These are phyloP conservation scores for Epiblema foenella DNA, from an alignment of 2,888 invertebrate species.

Conservation along the genomic window DNA sequence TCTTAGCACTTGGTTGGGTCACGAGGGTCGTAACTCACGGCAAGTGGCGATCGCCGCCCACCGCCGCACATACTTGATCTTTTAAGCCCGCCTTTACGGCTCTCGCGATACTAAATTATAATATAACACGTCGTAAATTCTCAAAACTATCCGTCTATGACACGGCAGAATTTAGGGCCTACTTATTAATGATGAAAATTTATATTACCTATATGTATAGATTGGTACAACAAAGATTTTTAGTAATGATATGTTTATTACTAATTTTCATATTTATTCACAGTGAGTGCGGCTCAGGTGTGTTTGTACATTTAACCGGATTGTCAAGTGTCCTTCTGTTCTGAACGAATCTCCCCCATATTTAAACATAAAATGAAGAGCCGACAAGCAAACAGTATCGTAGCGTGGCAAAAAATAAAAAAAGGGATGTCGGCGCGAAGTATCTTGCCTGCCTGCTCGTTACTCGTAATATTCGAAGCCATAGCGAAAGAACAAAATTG, in stretches of 20 bases:
- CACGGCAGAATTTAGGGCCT: constrained; percentile 68
- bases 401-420: constrained; percentile 65
- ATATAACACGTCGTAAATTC: constrained; percentile 84
- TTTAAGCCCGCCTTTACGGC: constrained; percentile 81
- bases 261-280: not conserved
- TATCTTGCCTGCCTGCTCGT: constrained; percentile 63
- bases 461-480: constrained; percentile 71
- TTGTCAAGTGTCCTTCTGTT: constrained; percentile 76
- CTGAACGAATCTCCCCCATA: constrained; percentile 75
- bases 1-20: not conserved
- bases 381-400: constrained; percentile 79
- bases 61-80: constrained; percentile 67
- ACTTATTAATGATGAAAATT: constrained; percentile 42
- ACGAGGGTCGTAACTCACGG: constrained; percentile 35
- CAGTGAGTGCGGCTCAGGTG: constrained; percentile 60
- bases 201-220: not conserved
- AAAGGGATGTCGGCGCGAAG: constrained; percentile 79
- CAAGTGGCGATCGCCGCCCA: constrained; percentile 45
- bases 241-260: not conserved
- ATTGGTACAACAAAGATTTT: not conserved
- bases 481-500: constrained; percentile 81
- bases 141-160: constrained; percentile 77
- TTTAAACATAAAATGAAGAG: constrained; percentile 82
- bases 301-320: constrained; percentile 61
- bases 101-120: constrained; percentile 81